These are phyloP conservation scores for Galerucella pusilla DNA, from an alignment of 2,888 invertebrate species.

Conservation along the genomic window DNA sequence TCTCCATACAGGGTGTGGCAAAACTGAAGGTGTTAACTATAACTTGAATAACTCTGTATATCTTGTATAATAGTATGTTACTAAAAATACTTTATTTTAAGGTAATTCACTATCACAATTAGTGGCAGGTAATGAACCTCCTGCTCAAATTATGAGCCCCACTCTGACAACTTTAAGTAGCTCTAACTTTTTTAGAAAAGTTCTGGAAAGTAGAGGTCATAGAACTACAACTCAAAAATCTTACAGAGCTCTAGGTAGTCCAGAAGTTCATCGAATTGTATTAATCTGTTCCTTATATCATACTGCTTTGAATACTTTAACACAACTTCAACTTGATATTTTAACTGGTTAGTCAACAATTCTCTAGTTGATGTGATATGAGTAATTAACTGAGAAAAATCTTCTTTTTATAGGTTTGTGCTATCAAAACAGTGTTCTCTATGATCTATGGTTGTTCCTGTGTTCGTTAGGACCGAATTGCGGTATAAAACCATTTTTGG, in stretches of 20 bases:
- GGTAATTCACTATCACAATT: slow-evolving; percentile 61
- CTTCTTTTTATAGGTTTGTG: slow-evolving; percentile 79
- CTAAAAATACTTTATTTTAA: slow-evolving; percentile 45
- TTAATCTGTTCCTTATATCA: slow-evolving; percentile 93
- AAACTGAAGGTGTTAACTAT: too few species aligned
- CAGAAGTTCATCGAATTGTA: slow-evolving; percentile 84
- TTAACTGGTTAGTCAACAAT: slow-evolving; percentile 77
- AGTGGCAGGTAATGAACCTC: slow-evolving; percentile 56
- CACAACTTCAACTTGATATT: slow-evolving; percentile 91
- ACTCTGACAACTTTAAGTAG: slow-evolving; percentile 63
- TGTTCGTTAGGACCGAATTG: slow-evolving; percentile 88
- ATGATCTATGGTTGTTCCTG: slow-evolving; percentile 91
- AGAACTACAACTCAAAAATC: slow-evolving; percentile 74
- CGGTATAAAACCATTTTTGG: slow-evolving; percentile 89
- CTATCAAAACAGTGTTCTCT: slow-evolving; percentile 90
- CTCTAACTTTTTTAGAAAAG: slow-evolving; percentile 70
- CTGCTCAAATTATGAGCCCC: slow-evolving; percentile 57
- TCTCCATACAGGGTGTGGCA: too few species aligned
- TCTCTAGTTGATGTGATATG: not conserved
- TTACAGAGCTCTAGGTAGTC: slow-evolving; percentile 81
- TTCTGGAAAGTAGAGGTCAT: slow-evolving; percentile 71
- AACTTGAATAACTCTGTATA: too few species aligned
- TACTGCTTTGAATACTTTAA: slow-evolving; percentile 88
- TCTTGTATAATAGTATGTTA: not conserved
- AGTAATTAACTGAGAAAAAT: not conserved